Base-by-base conservation (phyloP, 1,140 invertebrate genomes). In the Zophobas morio region DNA sequence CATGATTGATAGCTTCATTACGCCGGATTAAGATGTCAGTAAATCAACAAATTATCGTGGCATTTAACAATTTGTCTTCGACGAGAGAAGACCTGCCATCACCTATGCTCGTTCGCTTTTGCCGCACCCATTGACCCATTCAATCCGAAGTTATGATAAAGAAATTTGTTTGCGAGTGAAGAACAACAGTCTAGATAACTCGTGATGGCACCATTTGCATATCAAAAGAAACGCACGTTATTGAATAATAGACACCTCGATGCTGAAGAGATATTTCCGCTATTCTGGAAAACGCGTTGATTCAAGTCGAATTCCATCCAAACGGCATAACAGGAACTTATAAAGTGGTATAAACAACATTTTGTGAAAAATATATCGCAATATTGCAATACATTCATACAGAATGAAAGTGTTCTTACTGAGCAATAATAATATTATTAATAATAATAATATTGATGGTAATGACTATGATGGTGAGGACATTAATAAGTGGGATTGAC, bases 1-100 rank as follows among this genome's bases (percentile, higher is more conserved):
- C 37, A 66, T 66, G 60, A 66, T 66, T 66, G 60, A 66, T 66
- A 66, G 60, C 1, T 66, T 66, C 60, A 66, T 66, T 66, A 42
- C 39, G 60, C 20, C 8, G n/a, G 60, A 66, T 66, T 66, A 66
- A 42, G 60, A 66, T 66, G 60, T 66, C 60, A 66, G 60, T 66
- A 66, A 66, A 66, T 66, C 60, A 66, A 66, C 60, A 66, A 66
- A 66, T 66, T 66, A 42, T 66, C 37, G 8, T 39, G 57, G 35
- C 6, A 66, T 66, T 66, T 66, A 66, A 46, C 39, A 40, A 66
- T 66, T 66, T 66, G 60, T 66, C 60, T 40, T 32, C 39, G n/a
- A 4, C 49, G 49, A 20, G 49, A 51, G 49, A 42, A 66, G 37
- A 66, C 37, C 60, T 47, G 39, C n/a, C 39, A 20, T 51, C 49